Evolutionary conservation across 2,888 invertebrate genomes (phyloP), one percentile per base, ranked within the genome.

Genomic region (Elegia similella): DNA sequence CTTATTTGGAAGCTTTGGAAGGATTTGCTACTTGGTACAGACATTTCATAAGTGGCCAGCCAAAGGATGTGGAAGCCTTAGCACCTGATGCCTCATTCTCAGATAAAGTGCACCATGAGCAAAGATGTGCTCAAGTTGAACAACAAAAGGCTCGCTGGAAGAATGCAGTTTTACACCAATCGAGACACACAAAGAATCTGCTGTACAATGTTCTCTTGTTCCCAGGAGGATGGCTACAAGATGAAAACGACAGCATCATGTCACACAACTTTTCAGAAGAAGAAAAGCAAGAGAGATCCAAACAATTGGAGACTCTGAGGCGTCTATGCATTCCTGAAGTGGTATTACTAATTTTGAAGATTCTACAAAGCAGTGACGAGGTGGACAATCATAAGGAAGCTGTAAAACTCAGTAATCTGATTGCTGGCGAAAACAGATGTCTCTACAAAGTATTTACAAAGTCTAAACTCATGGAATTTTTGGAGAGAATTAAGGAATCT

Each of bases 11-110:
- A 72, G 97, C 97, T 3, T 93, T 97, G 61, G 97, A 98, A 82
- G 94, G 95, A 7, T 98, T 98, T 84, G 95, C 95, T 63, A 96
- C 96, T 69, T 98, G 98, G 98, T 96, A 96, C 67, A 94, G 95
- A 64, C 95, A 96, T 73, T 96, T 93, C 66, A 95, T 97, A 75
- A 95, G 96, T 73, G 95, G 94, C 0, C 95, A 95, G 79, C 98
- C 98, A 0, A 92, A 93, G 56, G 93, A 94, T 62, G 94, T 96
- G 0, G 93, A 94, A 43, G 84, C 92, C 12, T 79, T 94, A 32
- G 82, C 92, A 0, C 75, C 92, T 13, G 93, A 92, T 69, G 94
- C 94, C 6, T 94, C 95, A 52, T 98, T 98, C 76, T 95, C 97
- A 0, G 98, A 98, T 74, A 95, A 96, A 81, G 96, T 98, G 23